A percentile compares a stretch with the other conserved stretches of the same genome.
Conservation (phyloP, 2,113 vertebrate species). For the Aythya baeri region DNA sequence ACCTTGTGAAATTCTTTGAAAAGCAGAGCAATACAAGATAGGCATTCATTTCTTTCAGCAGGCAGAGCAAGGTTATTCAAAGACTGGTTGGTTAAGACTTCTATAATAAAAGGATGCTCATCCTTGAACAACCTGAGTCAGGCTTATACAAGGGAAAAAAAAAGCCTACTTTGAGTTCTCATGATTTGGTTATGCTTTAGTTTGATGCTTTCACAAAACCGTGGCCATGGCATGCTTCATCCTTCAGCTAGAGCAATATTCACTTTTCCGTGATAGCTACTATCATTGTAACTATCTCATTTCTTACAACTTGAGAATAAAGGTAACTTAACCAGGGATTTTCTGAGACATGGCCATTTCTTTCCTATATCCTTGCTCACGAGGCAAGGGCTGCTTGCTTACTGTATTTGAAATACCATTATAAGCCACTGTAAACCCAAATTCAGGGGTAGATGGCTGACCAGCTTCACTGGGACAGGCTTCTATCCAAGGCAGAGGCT, state of each 20-base stretch:
- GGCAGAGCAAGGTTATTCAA: background rate
- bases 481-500: background rate
- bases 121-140: background rate
- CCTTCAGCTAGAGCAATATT: background rate
- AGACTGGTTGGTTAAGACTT: background rate
- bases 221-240: background rate
- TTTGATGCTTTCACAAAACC: background rate
- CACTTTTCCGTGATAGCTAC: background rate
- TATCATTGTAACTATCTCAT: too few species aligned
- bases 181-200: background rate
- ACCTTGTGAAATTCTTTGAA: background rate
- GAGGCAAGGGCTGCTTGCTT: background rate
- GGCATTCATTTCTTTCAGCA: background rate
- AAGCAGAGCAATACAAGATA: background rate
- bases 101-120: background rate
- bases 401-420: background rate
- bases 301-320: background rate
- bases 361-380: background rate
- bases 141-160: background rate
- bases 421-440: background rate
- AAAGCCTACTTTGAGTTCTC: background rate
- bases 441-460: background rate
- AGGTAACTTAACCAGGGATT: background rate
- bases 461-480: background rate
- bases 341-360: background rate